Evolutionary conservation across 2,888 invertebrate genomes (phyloP), one percentile per base, ranked within the genome.

Genomic region (Phrixothrix hirtus): DNA sequence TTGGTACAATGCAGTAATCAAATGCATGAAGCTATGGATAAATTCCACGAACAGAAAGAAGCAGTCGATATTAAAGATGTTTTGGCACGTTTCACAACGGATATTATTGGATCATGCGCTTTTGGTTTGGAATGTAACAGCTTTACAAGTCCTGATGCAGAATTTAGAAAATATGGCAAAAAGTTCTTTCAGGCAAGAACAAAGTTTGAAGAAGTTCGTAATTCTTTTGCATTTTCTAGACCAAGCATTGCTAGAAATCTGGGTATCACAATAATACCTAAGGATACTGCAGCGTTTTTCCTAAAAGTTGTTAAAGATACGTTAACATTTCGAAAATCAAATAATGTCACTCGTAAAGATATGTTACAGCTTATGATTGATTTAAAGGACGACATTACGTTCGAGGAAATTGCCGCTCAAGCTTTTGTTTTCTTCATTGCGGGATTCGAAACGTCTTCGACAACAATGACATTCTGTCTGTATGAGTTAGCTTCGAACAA

Each of bases 401-500:
- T 56, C 1, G 48, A 56, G 1, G 60, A 60, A 39, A 14, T 60
- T 9, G 52, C 57, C 0, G 59, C 71, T 0, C 70, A 72, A 30
- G 61, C 64, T 41, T 65, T 61, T 35, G 39, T 69, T 2, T 69
- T 71, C 42, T 64, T 71, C 10, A 36, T 61, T n/a, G 75, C 72
- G 4, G 74, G 74, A 1, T 74, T 70, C 44, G 75, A 75, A 60
- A 74, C 75, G 1, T 75, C 74, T 2, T 73, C 75, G 1, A 66
- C 68, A 10, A 65, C 66, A 41, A 70, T 80, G 63, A 74, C 76
- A 30, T 81, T 75, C 52, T 73, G 73, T 1, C 61, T 81, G 10
- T 81, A 75, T 55, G 79, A 80, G 59, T 62, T 83, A 29, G 77
- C 80, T 1, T 66, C 70, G 9, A 75, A 81, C 60, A 74, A 68